Evolutionary conservation across 2,113 vertebrate genomes (phyloP), one percentile per base, ranked within the genome.

Genomic region (Poecile atricapillus): DNA sequence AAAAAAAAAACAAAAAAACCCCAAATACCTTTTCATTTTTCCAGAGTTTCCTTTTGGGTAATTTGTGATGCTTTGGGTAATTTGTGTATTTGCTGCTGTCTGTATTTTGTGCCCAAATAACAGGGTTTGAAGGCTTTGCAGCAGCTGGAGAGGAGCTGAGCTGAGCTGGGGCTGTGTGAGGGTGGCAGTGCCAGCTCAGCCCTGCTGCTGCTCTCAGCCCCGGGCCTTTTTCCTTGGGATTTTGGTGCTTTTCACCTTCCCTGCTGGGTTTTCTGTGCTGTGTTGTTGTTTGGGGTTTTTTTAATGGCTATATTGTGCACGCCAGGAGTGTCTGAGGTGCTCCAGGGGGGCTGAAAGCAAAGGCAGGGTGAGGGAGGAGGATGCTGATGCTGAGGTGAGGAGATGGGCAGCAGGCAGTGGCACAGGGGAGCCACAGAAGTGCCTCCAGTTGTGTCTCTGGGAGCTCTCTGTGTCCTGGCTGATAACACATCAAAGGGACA

Each of bases 231-330:
- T 15, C 35, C 33, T 23, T 43, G 28, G 39, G n/a, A 5, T 24
- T 68, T 16, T 17, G 13, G 4, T 59, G 6, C 7, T 13, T 83
- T 84, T 58, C 37, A 15, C 17, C 0, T 58, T 67, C 78, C 9
- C 3, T 25, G 41, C 15, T 1, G 4, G 4, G 7, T 2, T 55
- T n/a, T 53, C 10, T 7, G 15, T 59, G 52, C 70, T 65, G 59
- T 18, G 1, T 2, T 24, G 27, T 23, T 50, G 41, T 19, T 46
- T 15, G 44, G 43, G 2, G 3, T 7, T 1, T 5, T 2, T 5
- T 58, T 77, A 43, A 37, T 31, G 13, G 27, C 44, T 7, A 0
- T 7, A 4, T 8, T 35, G 24, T 22, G 18, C 18, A 5, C 46
- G 50, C 70, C 5, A 46, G 52, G 56, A 81, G 18, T 23, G 49